Conservation (phyloP, 2,888 invertebrate genomes). For the Dolichopus griseipennis region DNA sequence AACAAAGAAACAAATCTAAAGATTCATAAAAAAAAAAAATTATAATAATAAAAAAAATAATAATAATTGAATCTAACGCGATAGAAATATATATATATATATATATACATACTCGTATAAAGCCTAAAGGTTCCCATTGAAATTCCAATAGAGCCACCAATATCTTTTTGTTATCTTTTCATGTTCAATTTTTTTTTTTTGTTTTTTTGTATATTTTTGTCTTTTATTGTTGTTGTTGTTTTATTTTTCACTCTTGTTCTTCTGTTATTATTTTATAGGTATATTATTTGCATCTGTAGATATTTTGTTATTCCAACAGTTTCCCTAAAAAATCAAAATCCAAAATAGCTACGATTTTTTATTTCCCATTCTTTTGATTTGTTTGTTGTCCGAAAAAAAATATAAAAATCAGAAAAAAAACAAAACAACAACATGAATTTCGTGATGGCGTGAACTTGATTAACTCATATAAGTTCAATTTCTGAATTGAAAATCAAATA, state of each 20-base stretch:
- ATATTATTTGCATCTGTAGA: too few relatives aligned
- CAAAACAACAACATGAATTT: neutral
- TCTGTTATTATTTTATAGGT: too few relatives aligned
- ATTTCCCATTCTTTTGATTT: neutral
- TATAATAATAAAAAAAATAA: neutral
- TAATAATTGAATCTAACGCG: neutral
- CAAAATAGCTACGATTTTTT: neutral
- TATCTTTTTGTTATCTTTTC: neutral
- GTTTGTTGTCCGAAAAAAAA: neutral
- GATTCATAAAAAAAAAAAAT: neutral
- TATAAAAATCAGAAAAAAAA: too few relatives aligned
- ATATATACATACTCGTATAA: neutral
- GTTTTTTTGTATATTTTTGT: neutral
- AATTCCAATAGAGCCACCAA: too few relatives aligned
- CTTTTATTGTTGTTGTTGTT: neutral
- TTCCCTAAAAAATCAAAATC: too few relatives aligned
- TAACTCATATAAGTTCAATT: slow-evolving; percentile 6
- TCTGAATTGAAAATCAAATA: neutral
- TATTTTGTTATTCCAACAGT: too few relatives aligned
- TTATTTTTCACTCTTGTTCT: neutral
- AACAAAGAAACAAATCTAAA: too few relatives aligned
- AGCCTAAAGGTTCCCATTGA: too few relatives aligned
- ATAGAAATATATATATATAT: too few relatives aligned
- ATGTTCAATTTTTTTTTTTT: neutral
- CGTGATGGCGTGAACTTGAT: slow-evolving; percentile 6